Evolutionary conservation across 2,113 vertebrate genomes (phyloP), one percentile per base, ranked within the genome.

Genomic region (Sinocyclocheilus anophthalmus): DNA sequence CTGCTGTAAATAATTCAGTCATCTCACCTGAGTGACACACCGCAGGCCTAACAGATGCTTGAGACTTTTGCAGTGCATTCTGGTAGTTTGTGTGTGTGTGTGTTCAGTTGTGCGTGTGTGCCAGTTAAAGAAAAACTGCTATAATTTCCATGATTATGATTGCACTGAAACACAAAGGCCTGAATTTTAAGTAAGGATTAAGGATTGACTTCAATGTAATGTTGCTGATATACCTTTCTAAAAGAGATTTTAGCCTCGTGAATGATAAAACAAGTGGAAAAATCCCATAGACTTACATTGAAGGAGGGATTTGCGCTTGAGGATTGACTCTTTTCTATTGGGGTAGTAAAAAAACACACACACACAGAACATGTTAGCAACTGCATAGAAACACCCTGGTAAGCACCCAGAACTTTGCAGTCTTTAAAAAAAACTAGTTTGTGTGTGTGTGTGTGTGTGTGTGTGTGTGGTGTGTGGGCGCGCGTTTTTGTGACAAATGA

Each of bases 1-100:
- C 37, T 16, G 53, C 59, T 59, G 18, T 84, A 48, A 76, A 84
- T 37, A 75, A 84, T 85, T 85, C 1, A 85, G 14, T 65, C 72
- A 77, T 77, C 59, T 83, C 33, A 24, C 11, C 33, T 83, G 73
- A 81, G 67, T 86, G 55, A 75, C 67, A 45, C 50, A 45, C 53
- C 13, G 2, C 14, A 70, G 67, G 18, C 73, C 57, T 77, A 22
- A 76, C 83, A 76, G 70, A 75, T 73, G 50, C 48, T 24, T 12
- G 6, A 78, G 24, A 79, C 76, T 18, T 81, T 3, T 1, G 45
- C 50, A 1, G 14, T n/a, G 14, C 16, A 67, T 7, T 69, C n/a
- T 33, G 63, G 55, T 59, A 14, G 42, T 50, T 13, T 53, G 39
- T 59, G 9, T 45, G 37, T 45, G 37, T n/a, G 26, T 80, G 33